These are phyloP conservation scores for Cylindroiulus punctatus DNA, from an alignment of 2,888 invertebrate genomes.

Conservation along the genomic window DNA sequence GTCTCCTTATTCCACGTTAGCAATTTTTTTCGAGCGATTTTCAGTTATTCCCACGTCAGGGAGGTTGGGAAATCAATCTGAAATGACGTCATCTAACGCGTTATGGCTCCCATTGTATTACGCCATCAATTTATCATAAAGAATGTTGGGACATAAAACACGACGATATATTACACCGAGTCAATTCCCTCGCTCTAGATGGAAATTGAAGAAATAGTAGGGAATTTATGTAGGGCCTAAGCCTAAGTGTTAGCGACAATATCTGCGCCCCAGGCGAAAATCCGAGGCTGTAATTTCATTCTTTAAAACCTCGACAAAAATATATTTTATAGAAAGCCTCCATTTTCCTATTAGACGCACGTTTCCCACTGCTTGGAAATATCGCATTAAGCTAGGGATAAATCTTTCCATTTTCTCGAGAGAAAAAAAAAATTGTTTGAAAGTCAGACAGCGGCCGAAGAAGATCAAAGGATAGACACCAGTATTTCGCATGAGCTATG, in stretches of 20 bases:
- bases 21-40: not conserved
- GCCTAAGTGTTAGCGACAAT: slow-evolving; percentile 9
- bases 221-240: slow-evolving; percentile 5
- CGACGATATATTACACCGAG: not conserved
- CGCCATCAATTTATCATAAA: slow-evolving; percentile 1
- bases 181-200: not conserved
- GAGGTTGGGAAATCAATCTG: not conserved
- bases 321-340: not conserved
- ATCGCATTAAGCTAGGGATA: not conserved
- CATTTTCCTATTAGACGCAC: slow-evolving; percentile 8
- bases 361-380: not conserved
- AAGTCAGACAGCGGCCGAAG: slow-evolving; percentile 7
- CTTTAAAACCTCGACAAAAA: slow-evolving; percentile 10
- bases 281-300: slow-evolving; percentile 18
- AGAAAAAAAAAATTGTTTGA: not conserved
- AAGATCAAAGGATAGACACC: not conserved
- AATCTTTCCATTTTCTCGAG: not conserved
- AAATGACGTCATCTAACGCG: not conserved
- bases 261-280: slow-evolving; percentile 18
- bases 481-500: not conserved
- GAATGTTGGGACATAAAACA: slow-evolving; percentile 21
- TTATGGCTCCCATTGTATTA: not conserved
- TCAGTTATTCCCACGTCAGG: not conserved
- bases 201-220: not conserved
- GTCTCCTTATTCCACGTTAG: too few relatives aligned